A percentile compares a stretch with the other conserved stretches of the same genome.
Conservation (phyloP, 2,888 invertebrate genomes). For the Mantis religiosa region DNA sequence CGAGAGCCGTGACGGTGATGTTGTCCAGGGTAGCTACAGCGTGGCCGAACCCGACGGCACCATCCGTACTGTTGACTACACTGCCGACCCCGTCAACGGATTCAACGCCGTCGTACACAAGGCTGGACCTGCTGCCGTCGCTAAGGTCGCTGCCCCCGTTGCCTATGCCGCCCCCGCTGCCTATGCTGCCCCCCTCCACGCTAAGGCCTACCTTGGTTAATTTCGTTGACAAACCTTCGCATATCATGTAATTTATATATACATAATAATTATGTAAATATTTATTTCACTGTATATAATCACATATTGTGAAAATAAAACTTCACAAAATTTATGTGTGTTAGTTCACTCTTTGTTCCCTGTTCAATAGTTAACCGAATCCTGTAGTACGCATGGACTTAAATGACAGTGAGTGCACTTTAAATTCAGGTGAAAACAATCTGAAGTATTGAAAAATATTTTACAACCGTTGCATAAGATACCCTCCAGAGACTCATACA, state of each 20-base stretch:
- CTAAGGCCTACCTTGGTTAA: neutral
- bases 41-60: constrained; percentile 26
- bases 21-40: constrained; percentile 25
- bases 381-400: too few species aligned
- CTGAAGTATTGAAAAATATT: too few species aligned
- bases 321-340: neutral
- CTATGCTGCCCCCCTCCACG: constrained; percentile 1
- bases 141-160: constrained; percentile 38
- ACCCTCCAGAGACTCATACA: too few species aligned
- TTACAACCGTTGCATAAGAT: too few species aligned
- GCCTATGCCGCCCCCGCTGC: constrained; percentile 3
- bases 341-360: too few species aligned
- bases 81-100: constrained; percentile 22
- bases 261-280: neutral
- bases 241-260: neutral
- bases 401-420: too few species aligned
- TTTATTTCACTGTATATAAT: neutral
- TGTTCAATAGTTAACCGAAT: too few species aligned
- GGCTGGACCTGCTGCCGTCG: constrained; percentile 23
- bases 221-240: too few species aligned
- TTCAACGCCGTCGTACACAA: constrained; percentile 12
- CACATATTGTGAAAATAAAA: neutral
- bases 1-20: constrained; percentile 21
- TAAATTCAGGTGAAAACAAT: too few species aligned
- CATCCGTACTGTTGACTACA: constrained; percentile 27